phyloP scores from a whole-genome alignment of 1,140 invertebrate genomes.

The Riptortus pedestris region DNA sequence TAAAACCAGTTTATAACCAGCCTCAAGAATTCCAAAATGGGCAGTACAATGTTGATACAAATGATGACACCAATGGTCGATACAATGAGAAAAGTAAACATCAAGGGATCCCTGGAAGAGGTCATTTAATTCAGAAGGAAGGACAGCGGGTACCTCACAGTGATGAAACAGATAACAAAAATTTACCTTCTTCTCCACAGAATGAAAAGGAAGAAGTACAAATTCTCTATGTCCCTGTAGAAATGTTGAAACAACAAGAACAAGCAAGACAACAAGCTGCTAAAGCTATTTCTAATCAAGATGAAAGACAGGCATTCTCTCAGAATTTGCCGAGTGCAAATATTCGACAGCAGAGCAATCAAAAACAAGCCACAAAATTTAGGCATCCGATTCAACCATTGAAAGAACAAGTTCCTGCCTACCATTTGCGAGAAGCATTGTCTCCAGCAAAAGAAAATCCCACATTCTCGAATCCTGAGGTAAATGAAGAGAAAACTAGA shows the following conservation, averaged over 20 bases:
- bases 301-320: background rate
- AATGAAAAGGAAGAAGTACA: slow-evolving; percentile 52
- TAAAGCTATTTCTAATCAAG: background rate
- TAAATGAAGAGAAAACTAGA: background rate
- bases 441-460: background rate
- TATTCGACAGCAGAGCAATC: background rate
- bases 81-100: background rate
- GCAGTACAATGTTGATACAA: background rate
- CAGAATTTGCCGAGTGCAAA: slow-evolving; percentile 1
- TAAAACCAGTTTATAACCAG: background rate
- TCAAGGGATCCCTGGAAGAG: background rate
- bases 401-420: slow-evolving; percentile 11
- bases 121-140: background rate
- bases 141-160: background rate
- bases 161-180: background rate
- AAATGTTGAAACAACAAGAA: slow-evolving; percentile 53
- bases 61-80: background rate
- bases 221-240: slow-evolving; percentile 65
- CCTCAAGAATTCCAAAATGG: background rate
- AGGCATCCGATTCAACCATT: slow-evolving; percentile 24
- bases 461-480: background rate
- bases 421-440: background rate
- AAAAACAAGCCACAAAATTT: slow-evolving; percentile 19
- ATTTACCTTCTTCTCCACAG: background rate
- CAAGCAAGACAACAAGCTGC: background rate